Evolutionary conservation across 2,113 vertebrate species (phyloP), one percentile per base, ranked within the genome.

Genomic region (Oryzias javanicus): DNA sequence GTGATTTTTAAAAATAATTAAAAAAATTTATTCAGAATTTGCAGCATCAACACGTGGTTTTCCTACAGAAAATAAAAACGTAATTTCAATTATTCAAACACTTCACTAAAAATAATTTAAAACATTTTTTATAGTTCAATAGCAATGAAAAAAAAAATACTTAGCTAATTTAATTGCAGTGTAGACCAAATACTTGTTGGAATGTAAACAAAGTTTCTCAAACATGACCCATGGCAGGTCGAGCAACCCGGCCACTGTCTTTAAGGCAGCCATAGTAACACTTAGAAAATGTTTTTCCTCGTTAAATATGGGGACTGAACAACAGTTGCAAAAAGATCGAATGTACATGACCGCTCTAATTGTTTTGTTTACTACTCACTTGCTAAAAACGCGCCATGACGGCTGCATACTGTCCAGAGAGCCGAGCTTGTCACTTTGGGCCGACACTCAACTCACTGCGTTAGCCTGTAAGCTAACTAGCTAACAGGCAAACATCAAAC

Each of bases 401-500:
- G 41, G 20, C 44, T 42, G 35, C 40, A 55, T 5, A 49, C 6
- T 17, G 60, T 24, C 45, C 63, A 72, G 42, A 61, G 62, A 52
- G 24, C 55, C 64, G 12, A 76, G 72, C 57, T 68, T 65, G 29
- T 51, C 42, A 67, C 57, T 56, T 22, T 25, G 72, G 81, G 85
- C 87, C 81, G 85, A 49, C 61, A 71, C 63, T 86, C 47, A 66
- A 72, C 64, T 78, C 74, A 44, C 57, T 2, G 72, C 70, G 64
- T 85, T 88, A 88, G 84, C 82, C 51, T 2, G n/a, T 20, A 15
- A 76, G 86, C 86, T 83, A 87, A 71, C 64, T n/a, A 22, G 85
- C 82, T 84, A 88, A 81, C 74, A 66, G 60, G 75, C 82, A 74
- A 86, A 86, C 86, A 89, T 79, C 15, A 59, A 41, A 60, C 59